Conservation (phyloP, 2,113 vertebrate genomes). For the Panurus biarmicus region DNA sequence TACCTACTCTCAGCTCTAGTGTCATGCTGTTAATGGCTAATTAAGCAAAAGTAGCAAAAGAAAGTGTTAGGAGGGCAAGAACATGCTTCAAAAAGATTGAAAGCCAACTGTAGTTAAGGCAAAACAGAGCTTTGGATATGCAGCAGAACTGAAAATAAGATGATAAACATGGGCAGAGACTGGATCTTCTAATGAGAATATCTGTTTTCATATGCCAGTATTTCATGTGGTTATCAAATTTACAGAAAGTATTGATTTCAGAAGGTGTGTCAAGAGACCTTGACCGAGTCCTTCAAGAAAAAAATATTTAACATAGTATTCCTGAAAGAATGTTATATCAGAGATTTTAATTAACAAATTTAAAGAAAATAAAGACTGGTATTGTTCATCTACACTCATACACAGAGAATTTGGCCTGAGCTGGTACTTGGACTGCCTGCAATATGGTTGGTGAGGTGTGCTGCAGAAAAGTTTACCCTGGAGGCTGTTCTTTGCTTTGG, state of each 20-base stretch:
- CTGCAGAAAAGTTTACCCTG: not conserved
- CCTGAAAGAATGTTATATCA: not conserved
- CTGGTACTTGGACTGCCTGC: rapidly evolving
- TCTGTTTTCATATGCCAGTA: not conserved
- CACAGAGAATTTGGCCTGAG: not conserved
- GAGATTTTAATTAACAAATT: not conserved
- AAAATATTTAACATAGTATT: not conserved
- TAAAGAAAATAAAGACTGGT: not conserved
- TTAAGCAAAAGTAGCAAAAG: not conserved
- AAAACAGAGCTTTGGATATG: not conserved
- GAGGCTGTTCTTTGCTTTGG: not conserved
- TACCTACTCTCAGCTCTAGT: not conserved
- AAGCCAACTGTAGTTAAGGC: not conserved
- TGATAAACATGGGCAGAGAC: not conserved
- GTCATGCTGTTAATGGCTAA: not conserved
- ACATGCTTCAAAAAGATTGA: not conserved
- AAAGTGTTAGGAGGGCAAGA: not conserved
- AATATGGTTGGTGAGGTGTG: not conserved
- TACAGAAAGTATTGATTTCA: not conserved
- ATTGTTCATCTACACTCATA: not conserved
- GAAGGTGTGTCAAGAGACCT: not conserved
- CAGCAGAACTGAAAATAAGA: not conserved
- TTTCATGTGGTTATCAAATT: not conserved
- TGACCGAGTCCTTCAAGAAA: not conserved
- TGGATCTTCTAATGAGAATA: not conserved